A percentile compares a stretch with the other conserved stretches of the same genome.
These are phyloP conservation scores for Halictus quadricinctus DNA, from an alignment of 2,888 invertebrate genomes.

Conservation along the genomic window DNA sequence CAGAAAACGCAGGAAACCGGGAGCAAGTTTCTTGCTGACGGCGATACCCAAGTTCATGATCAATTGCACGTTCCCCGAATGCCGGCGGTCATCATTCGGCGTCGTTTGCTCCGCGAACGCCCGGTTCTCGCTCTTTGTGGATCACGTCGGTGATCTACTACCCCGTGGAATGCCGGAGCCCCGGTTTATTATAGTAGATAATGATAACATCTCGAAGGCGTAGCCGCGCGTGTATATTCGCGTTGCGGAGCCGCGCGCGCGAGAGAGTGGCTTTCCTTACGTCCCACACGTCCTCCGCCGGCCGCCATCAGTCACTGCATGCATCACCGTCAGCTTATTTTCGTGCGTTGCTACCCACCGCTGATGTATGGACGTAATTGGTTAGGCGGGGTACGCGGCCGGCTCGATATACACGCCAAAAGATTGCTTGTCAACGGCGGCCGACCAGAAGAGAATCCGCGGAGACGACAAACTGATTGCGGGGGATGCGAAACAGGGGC, in stretches of 20 bases:
- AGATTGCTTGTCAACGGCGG: constrained; percentile 49
- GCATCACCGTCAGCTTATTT: constrained; percentile 80
- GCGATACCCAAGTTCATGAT: constrained; percentile 54
- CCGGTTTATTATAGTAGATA: constrained; percentile 80
- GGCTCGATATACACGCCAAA: constrained; percentile 53
- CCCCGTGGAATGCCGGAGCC: constrained; percentile 73
- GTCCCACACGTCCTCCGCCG: constrained; percentile 66
- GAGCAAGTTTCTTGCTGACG: constrained; percentile 9
- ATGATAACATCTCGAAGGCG: constrained; percentile 79
- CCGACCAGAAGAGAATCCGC: constrained; percentile 10
- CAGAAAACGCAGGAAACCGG: constrained; percentile 6
- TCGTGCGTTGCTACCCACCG: constrained; percentile 72
- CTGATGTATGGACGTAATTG: constrained; percentile 80
- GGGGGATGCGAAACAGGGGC: constrained; percentile 7
- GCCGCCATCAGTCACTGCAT: constrained; percentile 70
- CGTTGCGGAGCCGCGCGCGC: constrained; percentile 19
- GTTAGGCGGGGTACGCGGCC: constrained; percentile 74
- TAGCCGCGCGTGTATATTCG: constrained; percentile 61
- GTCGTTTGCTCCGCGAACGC: constrained; percentile 38
- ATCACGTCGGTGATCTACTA: constrained; percentile 73
- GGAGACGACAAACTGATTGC: constrained; percentile 45
- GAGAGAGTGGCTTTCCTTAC: constrained; percentile 30
- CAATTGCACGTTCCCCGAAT: constrained; percentile 62
- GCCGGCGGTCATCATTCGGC: constrained; percentile 60
- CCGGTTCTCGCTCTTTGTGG: constrained; percentile 58